Base-by-base conservation (phyloP, 2,797 vertebrate genomes). In the Lophotriccus pileatus region DNA sequence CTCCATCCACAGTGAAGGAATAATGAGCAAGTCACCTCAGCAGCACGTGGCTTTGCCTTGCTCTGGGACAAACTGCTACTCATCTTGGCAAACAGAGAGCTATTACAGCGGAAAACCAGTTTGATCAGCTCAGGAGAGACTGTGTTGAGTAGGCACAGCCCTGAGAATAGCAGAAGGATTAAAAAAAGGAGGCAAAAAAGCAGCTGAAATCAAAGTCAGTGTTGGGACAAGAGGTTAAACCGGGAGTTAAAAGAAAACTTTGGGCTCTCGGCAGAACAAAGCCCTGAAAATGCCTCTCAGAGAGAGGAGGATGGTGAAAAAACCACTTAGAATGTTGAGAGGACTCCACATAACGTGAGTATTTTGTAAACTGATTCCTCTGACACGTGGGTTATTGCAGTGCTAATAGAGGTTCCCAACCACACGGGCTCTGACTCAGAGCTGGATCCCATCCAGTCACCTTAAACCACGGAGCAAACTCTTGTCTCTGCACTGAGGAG, bases 21-120 rank as follows among this genome's bases (percentile, higher is more conserved):
- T 44, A 44, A 84, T 0, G 12, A 87, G 12, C 7, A 43, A 50
- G 50, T 76, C 60, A 7, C 39, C 64, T 58, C 76, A 69, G 76
- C 22, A 63, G 32, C 30, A 44, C 47, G 12, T 0, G 18, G 17
- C 16, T 76, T 73, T 44, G 63, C 55, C 67, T 84, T 83, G 37
- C 41, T 46, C 58, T 80, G 3, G 2, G 30, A 78, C 30, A 86
- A 46, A 0, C 3, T 58, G 17, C 24, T 64, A 1, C 44, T 53
- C n/a, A 17, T 64, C 36, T 44, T 23, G 32, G 70, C 28, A 89
- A 90, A 69, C 6, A 74, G 18, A 85, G 16, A 56, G 36, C 16
- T 70, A 60, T 85, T 30, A 83, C 91, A 77, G 68, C 41, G 85
- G 72, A 80, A 83, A 94, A 70, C 4, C 46, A 36, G 28, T 64